Evolutionary conservation across 2,797 vertebrate genomes (phyloP).

Genomic region (Sebastes diaconus): DNA sequence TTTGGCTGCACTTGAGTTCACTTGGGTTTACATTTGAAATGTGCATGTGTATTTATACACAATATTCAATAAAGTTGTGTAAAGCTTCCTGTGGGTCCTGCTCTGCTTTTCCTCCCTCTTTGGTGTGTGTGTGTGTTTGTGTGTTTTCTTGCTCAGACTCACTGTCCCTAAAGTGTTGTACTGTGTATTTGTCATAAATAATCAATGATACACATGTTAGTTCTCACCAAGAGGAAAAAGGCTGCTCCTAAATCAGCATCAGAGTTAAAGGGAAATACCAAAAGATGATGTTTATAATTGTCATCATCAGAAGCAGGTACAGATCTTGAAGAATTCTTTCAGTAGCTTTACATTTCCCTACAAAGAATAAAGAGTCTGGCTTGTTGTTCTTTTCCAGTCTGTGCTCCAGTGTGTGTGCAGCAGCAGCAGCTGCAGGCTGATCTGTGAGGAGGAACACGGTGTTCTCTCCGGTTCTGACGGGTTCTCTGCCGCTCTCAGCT

Average conservation of each 20-base stretch:
- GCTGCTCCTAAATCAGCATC: background rate
- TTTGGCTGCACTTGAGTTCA: slow-evolving; percentile 99
- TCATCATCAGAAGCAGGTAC: background rate
- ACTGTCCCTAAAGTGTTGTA: background rate
- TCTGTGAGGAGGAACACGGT: slow-evolving; percentile 50
- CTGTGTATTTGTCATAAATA: background rate
- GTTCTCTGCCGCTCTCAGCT: slow-evolving; percentile 32
- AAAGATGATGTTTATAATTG: background rate
- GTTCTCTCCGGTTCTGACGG: slow-evolving; percentile 53
- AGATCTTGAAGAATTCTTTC: background rate
- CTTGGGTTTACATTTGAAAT: slow-evolving; percentile 99
- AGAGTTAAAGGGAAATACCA: background rate
- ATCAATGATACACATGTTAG: background rate
- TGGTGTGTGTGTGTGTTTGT: background rate
- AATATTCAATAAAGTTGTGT: slow-evolving; percentile 99
- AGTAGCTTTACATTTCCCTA: background rate
- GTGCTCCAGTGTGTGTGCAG: background rate
- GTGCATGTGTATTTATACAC: slow-evolving; percentile 99
- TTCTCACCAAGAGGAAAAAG: background rate
- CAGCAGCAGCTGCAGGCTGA: slow-evolving; percentile 1
- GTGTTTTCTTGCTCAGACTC: background rate
- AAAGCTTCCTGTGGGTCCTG: slow-evolving; percentile 86
- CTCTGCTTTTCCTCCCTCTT: slow-evolving; percentile 25
- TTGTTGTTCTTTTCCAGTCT: background rate
- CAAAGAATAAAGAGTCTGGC: background rate